Evolutionary conservation across 2,113 vertebrate species (phyloP), one percentile per base, ranked within the genome.

Genomic region (Lipophrys pholis): DNA sequence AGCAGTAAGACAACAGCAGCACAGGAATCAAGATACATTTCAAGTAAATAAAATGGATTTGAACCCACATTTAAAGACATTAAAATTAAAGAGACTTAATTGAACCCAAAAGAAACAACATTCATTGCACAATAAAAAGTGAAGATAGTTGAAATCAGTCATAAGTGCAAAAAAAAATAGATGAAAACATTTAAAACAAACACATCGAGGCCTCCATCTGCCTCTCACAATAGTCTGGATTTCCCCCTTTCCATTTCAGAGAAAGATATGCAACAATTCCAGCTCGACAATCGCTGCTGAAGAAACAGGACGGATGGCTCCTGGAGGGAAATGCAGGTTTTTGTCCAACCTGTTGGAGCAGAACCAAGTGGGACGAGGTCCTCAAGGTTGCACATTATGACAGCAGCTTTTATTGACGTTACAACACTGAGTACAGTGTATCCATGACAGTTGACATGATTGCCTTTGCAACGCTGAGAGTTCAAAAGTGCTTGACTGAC

Each of bases 241-340:
- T 65, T 68, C 38, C 65, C 53, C 45, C 15, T 70, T 82, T 78
- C 6, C 21, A 21, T 81, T 72, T 58, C 41, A 69, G 21, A 43
- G 16, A 52, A 35, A 83, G 70, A 76, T 63, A 86, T 84, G 79
- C 8, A 5, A 82, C 81, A 49, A 70, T 76, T 86, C 84, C 55
- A 67, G 76, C 82, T 84, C 3, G 38, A 58, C 72, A 12, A 49
- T 69, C 65, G 45, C 21, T 30, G 52, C 14, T 5, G 7, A 14
- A 10, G n/a, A 75, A 89, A 90, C 86, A 83, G 64, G 75, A 76
- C 64, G 63, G 86, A 77, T 84, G 53, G 79, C 82, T 81, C 58
- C 76, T 63, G 11, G 16, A 42, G 57, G 59, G 39, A 52, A 69
- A 46, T 60, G 57, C 4, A 50, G 80, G 68, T 79, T 80, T 80